A percentile compares a stretch with the other conserved stretches of the same genome.
Conservation (phyloP, 2,888 invertebrate genomes). For the Tenthredo scrophulariae region DNA sequence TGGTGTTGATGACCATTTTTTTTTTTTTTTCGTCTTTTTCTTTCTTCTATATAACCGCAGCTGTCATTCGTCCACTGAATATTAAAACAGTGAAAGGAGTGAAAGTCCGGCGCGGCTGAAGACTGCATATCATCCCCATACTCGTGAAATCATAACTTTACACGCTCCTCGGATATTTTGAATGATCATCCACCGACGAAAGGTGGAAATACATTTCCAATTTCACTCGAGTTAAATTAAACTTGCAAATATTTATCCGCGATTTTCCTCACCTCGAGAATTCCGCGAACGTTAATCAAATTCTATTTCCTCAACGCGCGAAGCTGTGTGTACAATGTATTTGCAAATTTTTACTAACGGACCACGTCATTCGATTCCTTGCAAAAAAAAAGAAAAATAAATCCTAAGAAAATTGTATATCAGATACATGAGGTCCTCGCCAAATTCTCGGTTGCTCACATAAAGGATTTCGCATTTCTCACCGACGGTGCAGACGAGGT, state of each 20-base stretch:
- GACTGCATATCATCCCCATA: background rate
- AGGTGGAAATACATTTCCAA: slow-evolving; percentile 38
- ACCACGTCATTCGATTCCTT: background rate
- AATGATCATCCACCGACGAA: slow-evolving; percentile 9
- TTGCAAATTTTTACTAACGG: slow-evolving; percentile 25
- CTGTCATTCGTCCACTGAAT: background rate
- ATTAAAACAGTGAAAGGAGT: background rate
- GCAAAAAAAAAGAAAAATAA: background rate
- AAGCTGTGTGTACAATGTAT: background rate
- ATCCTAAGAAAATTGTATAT: background rate
- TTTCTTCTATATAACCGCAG: background rate
- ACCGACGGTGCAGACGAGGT: background rate
- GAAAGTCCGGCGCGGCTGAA: background rate
- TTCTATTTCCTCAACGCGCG: slow-evolving; percentile 34
- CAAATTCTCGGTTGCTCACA: too few species aligned
- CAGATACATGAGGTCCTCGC: background rate
- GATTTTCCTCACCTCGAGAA: slow-evolving; percentile 40
- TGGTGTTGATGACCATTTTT: too few species aligned
- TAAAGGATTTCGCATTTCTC: background rate
- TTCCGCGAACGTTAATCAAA: slow-evolving; percentile 40
- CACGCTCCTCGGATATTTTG: background rate
- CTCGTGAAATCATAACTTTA: slow-evolving; percentile 21
- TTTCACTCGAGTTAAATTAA: slow-evolving; percentile 44
- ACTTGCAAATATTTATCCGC: slow-evolving; percentile 49
- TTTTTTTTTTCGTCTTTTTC: background rate